Base-by-base conservation (phyloP, 2,113 vertebrate species). In the Rhagologus leucostigma region DNA sequence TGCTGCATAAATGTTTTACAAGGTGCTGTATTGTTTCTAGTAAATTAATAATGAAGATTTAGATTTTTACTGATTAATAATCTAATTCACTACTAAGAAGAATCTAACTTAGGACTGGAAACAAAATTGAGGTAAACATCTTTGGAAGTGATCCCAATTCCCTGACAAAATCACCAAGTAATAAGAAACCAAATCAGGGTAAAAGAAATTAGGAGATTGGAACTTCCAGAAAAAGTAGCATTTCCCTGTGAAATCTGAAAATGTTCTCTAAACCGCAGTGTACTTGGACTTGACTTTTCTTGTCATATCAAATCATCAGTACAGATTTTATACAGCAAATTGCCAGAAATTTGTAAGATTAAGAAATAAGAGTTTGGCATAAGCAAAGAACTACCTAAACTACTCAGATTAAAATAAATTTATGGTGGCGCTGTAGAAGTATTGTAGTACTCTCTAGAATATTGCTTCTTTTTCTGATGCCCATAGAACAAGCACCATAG, bases 21-120 rank as follows among this genome's bases (percentile, higher is more conserved):
- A 94, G 96, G 42, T 90, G 50, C 96, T 96, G 89, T 96, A 97
- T 97, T 97, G 93, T 98, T 97, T 93, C 62, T 95, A 96, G 88
- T 98, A 97, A 98, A 98, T 98, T 98, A 98, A 97, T 98, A 97
- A 98, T 97, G 97, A 96, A 95, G 96, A 97, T 97, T 97, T 97
- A 96, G 96, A 85, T 97, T 98, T 97, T 94, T 97, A 92, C 97
- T 97, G 98, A 98, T 98, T 97, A 98, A 98, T 97, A 92, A 97
- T 97, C 93, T 90, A 97, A 97, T 97, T 97, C 81, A 86, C 55
- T 83, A 76, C 90, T 96, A 96, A 87, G 39, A 77, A 39, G 80
- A 95, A 97, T 94, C 94, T 96, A 97, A 98, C 97, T 97, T 95
- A 87, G 86, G 35, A 37, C 15, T 95, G 52, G 73, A 93, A 89